Evolutionary conservation across 2,888 invertebrate species (phyloP).

Genomic region (Lithophane ornitopus): DNA sequence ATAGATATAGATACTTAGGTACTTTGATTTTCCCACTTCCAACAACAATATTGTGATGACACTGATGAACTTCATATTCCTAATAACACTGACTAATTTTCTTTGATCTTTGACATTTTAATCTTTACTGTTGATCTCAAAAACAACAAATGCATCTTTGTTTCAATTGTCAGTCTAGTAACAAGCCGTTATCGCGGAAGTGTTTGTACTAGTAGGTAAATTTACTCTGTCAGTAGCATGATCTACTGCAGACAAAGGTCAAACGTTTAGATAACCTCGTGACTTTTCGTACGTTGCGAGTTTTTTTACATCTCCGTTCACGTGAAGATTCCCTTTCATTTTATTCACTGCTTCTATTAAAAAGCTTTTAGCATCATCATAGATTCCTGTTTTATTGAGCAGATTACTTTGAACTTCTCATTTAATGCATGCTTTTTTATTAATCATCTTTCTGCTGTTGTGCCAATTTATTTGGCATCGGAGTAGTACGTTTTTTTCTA

Average conservation of each 20-base stretch:
- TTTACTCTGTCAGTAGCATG: constrained; percentile 63
- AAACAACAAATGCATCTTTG: constrained; percentile 25
- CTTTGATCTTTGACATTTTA: constrained; percentile 30
- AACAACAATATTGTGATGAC: constrained; percentile 9
- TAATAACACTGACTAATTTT: constrained; percentile 22
- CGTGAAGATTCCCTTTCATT: not conserved
- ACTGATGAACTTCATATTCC: constrained; percentile 1
- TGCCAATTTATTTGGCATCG: not conserved
- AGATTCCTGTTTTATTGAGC: not conserved
- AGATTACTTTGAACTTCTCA: not conserved
- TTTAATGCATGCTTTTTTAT: not conserved
- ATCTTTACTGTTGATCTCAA: constrained; percentile 33
- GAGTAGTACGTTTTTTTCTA: not conserved
- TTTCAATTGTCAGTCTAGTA: constrained; percentile 37
- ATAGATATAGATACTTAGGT: not conserved
- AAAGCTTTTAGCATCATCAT: not conserved
- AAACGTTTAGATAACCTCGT: constrained; percentile 75
- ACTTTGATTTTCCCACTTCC: not conserved
- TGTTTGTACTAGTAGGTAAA: constrained; percentile 59
- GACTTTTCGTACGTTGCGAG: constrained; percentile 59
- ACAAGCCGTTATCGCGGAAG: constrained; percentile 52
- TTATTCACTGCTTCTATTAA: not conserved
- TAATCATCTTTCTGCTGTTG: not conserved
- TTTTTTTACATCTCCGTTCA: constrained; percentile 45
- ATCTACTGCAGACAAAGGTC: constrained; percentile 75